phyloP scores from a whole-genome alignment of 2,888 invertebrate genomes.

The Pristionchus fissidentatus region DNA sequence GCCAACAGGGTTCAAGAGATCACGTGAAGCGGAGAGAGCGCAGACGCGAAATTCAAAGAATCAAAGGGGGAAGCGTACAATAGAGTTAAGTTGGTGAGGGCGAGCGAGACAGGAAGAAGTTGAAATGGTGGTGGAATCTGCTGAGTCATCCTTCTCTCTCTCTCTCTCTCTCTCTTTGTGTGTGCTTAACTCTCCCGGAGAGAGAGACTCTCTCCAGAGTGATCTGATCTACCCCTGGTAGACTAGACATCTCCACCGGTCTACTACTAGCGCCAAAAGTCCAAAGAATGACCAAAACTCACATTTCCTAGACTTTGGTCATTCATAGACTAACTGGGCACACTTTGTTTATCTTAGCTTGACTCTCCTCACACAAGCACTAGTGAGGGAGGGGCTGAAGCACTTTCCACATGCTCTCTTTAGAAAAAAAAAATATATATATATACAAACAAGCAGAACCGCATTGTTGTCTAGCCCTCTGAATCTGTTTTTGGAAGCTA shows the following conservation, averaged over 20 bases:
- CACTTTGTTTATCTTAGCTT: conserved; percentile 37
- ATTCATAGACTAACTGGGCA: not conserved
- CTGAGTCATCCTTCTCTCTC: conserved; percentile 3
- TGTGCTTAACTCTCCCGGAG: conserved; percentile 1
- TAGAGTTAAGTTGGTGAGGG: conserved; percentile 19
- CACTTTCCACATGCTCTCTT: conserved; percentile 14
- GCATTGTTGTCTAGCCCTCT: too few relatives aligned
- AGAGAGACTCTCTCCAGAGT: too few relatives aligned
- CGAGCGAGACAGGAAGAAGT: not conserved
- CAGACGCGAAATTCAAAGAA: too few relatives aligned
- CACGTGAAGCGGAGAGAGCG: not conserved
- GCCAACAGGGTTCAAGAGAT: too few relatives aligned
- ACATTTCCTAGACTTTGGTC: too few relatives aligned
- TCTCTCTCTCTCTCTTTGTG: not conserved
- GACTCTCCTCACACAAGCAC: not conserved
- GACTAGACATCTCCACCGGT: not conserved
- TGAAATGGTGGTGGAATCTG: conserved; percentile 40
- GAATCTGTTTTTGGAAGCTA: too few relatives aligned
- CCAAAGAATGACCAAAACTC: not conserved
- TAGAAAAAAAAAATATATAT: too few relatives aligned
- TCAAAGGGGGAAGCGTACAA: conserved; percentile 18
- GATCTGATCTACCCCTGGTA: conserved; percentile 5
- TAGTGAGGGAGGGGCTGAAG: not conserved
- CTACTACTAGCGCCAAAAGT: not conserved
- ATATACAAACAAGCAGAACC: too few relatives aligned